phyloP scores from a whole-genome alignment of 2,113 vertebrate species.

The Syrmaticus mikado region DNA sequence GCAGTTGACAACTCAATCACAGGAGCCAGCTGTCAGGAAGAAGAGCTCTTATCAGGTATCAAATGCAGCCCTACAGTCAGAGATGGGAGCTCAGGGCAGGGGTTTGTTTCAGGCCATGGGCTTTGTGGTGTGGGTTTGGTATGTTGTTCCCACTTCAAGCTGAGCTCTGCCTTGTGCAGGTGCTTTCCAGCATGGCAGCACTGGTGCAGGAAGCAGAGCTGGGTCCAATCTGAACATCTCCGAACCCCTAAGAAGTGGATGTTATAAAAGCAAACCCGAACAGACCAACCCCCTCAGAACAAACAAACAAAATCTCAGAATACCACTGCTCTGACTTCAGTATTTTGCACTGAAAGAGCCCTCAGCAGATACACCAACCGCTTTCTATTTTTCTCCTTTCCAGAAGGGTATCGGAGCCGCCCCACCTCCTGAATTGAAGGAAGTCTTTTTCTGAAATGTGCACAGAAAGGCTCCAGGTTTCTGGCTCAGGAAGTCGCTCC shows the following conservation, averaged over 20 bases:
- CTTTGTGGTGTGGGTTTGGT: background rate
- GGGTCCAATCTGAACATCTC: background rate
- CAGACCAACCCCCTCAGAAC: background rate
- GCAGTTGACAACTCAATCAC: background rate
- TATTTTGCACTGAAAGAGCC: background rate
- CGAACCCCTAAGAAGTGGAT: background rate
- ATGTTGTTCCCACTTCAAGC: background rate
- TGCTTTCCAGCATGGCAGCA: background rate
- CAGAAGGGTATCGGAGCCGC: background rate
- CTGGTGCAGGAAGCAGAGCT: fast-evolving
- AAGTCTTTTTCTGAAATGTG: constrained; percentile 12
- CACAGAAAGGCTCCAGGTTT: constrained; percentile 16
- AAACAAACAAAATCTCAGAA: background rate
- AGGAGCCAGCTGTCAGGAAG: background rate
- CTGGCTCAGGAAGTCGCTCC: constrained; percentile 22
- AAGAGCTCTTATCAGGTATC: background rate
- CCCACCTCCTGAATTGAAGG: constrained; percentile 27
- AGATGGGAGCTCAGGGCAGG: background rate
- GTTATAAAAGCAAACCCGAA: background rate
- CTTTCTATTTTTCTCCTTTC: constrained; percentile 7
- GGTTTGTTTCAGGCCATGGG: background rate
- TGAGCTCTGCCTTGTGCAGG: background rate
- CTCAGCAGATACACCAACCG: background rate
- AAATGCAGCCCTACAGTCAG: background rate
- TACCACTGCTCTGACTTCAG: background rate